Evolutionary conservation across 2,888 invertebrate genomes (phyloP), one percentile per base, ranked within the genome.

Genomic region (Endotricha flammealis): DNA sequence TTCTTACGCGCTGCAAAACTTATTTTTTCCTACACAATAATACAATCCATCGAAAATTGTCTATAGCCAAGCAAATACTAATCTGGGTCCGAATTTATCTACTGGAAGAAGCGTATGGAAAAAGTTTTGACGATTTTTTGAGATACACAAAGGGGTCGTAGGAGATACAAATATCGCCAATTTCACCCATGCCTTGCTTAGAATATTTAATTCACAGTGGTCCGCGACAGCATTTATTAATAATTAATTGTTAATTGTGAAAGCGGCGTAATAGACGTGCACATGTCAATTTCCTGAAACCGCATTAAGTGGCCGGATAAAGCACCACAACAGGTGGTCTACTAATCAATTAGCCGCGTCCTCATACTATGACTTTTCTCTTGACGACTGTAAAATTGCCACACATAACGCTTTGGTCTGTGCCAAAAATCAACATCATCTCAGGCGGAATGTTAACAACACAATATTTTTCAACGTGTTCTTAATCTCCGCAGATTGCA

Each of bases 381-480:
- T 71, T 72, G 70, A 76, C 66, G 67, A 72, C 72, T 76, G 71
- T 77, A 71, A 81, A 77, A 78, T 77, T 66, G 64, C 71, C 63
- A 62, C 75, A 74, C 66, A 76, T 74, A 71, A 77, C 54, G 72
- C 61, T 68, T 64, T 69, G 66, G 59, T 63, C 60, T 57, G 79
- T 81, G 83, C 82, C 80, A 81, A 83, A 82, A 77, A 64, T 75
- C 78, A 76, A 77, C 73, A 73, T 73, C 70, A 72, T 71, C 67
- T 58, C 69, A 48, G 57, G 53, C 53, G 75, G 81, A 82, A 83
- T 82, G 78, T 78, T 76, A 79, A 82, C 68, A 82, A 74, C 79
- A 79, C 72, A 74, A 82, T 80, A 82, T 77, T 78, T 78, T 74
- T 76, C 72, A 70, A 65, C 59, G 65, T 53, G 64, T 63, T 79